A percentile compares a stretch with the other conserved stretches of the same genome.
Conservation (phyloP, 2,888 invertebrate species). For the Tanypteryx hageni region DNA sequence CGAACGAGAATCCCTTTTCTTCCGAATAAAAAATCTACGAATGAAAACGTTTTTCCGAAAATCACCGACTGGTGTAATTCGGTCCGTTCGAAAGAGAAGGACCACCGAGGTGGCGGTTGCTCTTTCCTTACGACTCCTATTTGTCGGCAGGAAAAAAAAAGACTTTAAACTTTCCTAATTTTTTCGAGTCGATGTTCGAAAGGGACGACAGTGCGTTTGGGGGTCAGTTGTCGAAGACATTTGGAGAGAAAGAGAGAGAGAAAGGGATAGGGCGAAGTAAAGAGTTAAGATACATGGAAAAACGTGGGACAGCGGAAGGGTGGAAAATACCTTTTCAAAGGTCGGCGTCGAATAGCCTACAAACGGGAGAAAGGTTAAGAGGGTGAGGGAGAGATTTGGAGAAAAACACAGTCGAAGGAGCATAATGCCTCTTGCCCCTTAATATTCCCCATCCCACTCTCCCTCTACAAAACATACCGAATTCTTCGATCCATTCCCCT, state of each 20-base stretch:
- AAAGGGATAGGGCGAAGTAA: not conserved
- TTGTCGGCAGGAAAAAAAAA: not conserved
- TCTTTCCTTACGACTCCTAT: not conserved
- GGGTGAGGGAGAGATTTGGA: not conserved
- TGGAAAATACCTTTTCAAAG: not conserved
- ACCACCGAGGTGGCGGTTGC: not conserved
- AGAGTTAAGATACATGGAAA: not conserved
- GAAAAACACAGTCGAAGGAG: not conserved
- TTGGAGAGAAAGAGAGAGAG: no score
- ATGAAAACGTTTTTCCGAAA: not conserved
- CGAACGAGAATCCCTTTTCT: not conserved
- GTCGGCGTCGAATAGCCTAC: not conserved
- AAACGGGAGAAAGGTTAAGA: not conserved
- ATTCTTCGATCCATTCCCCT: not conserved
- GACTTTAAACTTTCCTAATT: not conserved
- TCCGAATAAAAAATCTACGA: not conserved
- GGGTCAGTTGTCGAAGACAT: no score
- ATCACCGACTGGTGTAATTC: not conserved
- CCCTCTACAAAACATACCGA: not conserved
- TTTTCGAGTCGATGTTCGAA: not conserved
- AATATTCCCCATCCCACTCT: not conserved
- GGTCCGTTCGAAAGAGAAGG: not conserved
- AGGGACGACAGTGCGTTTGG: not conserved
- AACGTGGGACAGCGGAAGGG: not conserved
- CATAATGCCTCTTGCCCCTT: conserved; percentile 29